These are phyloP conservation scores for Scatophagus argus DNA, from an alignment of 2,113 vertebrate genomes.

Conservation along the genomic window DNA sequence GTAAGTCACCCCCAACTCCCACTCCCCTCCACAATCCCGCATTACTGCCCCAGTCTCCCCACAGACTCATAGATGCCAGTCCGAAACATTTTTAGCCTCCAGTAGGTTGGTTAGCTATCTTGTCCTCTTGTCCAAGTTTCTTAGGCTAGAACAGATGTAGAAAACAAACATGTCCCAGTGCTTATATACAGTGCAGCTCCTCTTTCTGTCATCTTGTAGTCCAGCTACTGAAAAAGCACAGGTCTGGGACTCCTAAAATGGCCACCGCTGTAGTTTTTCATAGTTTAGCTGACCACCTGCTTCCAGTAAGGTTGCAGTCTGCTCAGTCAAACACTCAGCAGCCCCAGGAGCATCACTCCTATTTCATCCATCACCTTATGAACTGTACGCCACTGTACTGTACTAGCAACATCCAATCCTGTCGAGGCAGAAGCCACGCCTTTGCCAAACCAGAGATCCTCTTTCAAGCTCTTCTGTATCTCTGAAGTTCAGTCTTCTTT, in stretches of 20 bases:
- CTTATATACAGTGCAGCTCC: constrained; percentile 8
- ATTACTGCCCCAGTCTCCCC: constrained; percentile 67
- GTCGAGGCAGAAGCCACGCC: constrained; percentile 76
- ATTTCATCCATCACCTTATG: constrained; percentile 37
- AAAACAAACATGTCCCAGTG: constrained; percentile 39
- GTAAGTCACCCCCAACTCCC: constrained; percentile 89
- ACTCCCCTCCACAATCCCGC: constrained; percentile 75
- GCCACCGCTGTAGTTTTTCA: constrained; percentile 28
- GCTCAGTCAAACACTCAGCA: constrained; percentile 67
- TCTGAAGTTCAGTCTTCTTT: constrained; percentile 53
- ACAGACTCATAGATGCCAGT: constrained; percentile 47
- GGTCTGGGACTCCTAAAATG: constrained; percentile 42
- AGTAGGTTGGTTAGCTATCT: constrained; percentile 41
- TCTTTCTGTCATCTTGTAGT: neutral
- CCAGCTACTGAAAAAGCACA: constrained; percentile 5
- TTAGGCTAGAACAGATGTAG: constrained; percentile 25
- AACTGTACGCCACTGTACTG: constrained; percentile 32
- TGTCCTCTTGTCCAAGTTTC: constrained; percentile 25
- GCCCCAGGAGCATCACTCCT: constrained; percentile 63
- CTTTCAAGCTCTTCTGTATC: constrained; percentile 61
- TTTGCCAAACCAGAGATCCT: constrained; percentile 76
- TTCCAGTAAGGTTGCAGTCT: constrained; percentile 41
- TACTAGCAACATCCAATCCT: constrained; percentile 46
- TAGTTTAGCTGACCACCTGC: constrained; percentile 17
- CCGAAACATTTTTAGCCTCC: constrained; percentile 29